Conservation (phyloP, 2,888 invertebrate species). For the Caenorhabditis wallacei region DNA sequence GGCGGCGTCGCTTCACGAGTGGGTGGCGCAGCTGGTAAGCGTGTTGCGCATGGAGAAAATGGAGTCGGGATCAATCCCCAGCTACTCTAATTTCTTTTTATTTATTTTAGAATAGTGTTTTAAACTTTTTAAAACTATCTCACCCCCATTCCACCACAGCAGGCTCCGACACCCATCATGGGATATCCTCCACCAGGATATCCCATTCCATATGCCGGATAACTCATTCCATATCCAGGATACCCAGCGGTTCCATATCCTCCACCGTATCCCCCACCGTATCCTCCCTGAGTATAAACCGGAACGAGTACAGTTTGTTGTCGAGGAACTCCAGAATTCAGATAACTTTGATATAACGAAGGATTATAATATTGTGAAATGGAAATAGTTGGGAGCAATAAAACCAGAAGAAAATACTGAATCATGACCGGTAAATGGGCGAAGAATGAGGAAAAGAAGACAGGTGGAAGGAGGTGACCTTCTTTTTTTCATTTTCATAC, state of each 20-base stretch:
- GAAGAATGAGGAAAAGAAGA: slow-evolving; percentile 20
- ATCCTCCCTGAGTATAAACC: slow-evolving; percentile 42
- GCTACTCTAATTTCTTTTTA: no score
- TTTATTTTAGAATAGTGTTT: no score
- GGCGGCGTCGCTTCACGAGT: no score
- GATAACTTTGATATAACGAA: slow-evolving; percentile 50
- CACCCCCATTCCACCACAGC: slow-evolving; percentile 54
- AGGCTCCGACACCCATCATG: slow-evolving; percentile 46
- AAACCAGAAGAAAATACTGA: slow-evolving; percentile 6
- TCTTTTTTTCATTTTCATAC: slow-evolving; percentile 53
- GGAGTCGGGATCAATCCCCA: no score
- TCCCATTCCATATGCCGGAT: slow-evolving; percentile 38
- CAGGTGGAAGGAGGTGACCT: slow-evolving; percentile 42
- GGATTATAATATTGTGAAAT: slow-evolving; percentile 58
- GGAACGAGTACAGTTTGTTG: slow-evolving; percentile 60
- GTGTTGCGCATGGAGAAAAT: no score
- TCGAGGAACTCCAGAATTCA: slow-evolving; percentile 40
- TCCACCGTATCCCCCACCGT: slow-evolving; percentile 9
- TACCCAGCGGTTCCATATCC: slow-evolving; percentile 4
- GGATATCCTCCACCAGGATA: slow-evolving; percentile 32
- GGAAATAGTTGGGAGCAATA: slow-evolving; percentile 16
- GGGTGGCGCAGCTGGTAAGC: no score
- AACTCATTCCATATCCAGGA: slow-evolving; percentile 22
- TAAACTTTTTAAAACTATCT: slow-evolving; percentile 7
- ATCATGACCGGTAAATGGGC: slow-evolving; percentile 31